Percentiles rank a stretch among this genome's conserved stretches.
Evolutionary conservation across 1,140 invertebrate genomes (phyloP).

Genomic region (Caenorhabditis tropicalis): DNA sequence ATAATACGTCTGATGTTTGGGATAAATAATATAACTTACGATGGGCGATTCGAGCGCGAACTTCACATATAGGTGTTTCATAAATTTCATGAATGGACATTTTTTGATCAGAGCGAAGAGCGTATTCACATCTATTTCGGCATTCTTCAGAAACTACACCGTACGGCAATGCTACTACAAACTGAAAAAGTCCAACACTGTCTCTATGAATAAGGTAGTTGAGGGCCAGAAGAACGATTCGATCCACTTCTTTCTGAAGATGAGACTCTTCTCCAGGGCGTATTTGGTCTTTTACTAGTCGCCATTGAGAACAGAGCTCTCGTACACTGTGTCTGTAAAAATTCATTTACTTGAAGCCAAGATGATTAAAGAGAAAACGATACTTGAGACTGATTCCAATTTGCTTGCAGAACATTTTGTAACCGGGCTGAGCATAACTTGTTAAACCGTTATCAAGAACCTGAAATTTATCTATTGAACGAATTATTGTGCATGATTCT

Average conservation of each 20-base stretch:
- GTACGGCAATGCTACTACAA: slow-evolving; percentile 53
- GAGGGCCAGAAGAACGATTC: slow-evolving; percentile 52
- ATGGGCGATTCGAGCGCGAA: background rate
- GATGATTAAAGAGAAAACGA: background rate
- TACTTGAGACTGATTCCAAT: slow-evolving; percentile 50
- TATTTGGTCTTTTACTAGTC: slow-evolving; percentile 35
- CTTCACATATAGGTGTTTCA: slow-evolving; percentile 43
- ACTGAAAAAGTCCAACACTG: slow-evolving; percentile 54
- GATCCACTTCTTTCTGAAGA: slow-evolving; percentile 54
- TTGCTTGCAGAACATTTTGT: slow-evolving; percentile 55
- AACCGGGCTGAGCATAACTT: slow-evolving; percentile 43
- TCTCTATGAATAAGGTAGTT: slow-evolving; percentile 46
- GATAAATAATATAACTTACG: background rate
- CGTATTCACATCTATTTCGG: slow-evolving; percentile 41
- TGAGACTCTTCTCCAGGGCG: background rate
- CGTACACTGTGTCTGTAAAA: slow-evolving; percentile 50
- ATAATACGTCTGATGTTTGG: no score
- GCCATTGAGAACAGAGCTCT: slow-evolving; percentile 46
- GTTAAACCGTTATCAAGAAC: slow-evolving; percentile 49
- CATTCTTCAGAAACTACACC: slow-evolving; percentile 54
- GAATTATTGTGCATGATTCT: background rate
- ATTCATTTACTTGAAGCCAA: background rate
- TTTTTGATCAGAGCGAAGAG: slow-evolving; percentile 39
- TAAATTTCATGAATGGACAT: slow-evolving; percentile 43
- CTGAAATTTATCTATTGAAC: background rate